Evolutionary conservation across 2,797 vertebrate genomes (phyloP).

Genomic region (Darevskia mixta): DNA sequence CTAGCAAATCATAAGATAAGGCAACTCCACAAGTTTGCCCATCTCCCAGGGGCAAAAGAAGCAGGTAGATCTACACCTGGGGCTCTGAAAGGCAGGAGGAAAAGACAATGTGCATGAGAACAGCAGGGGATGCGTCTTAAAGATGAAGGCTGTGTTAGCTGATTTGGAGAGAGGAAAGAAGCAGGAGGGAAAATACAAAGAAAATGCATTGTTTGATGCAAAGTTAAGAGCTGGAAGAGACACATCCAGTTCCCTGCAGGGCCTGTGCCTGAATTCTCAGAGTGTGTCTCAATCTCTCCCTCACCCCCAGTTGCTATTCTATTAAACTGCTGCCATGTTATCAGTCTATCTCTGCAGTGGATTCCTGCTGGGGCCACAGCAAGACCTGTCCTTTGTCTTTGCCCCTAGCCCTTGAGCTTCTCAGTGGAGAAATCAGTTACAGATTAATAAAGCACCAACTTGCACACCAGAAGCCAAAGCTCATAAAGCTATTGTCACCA

Average conservation of each 20-base stretch:
- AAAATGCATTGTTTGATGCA: background rate
- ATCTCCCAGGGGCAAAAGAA: background rate
- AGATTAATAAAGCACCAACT: constrained; percentile 56
- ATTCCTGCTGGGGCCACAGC: constrained; percentile 27
- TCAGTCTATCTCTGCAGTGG: background rate
- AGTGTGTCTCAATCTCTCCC: background rate
- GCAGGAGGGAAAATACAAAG: background rate
- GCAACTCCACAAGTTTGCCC: background rate
- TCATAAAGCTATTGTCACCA: constrained; percentile 47
- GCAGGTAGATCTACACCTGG: fast-evolving
- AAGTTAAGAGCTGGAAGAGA: background rate
- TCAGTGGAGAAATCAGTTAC: constrained; percentile 49
- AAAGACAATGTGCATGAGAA: background rate
- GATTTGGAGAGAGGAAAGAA: background rate
- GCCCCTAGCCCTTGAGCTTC: constrained; percentile 38
- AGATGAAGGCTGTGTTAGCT: background rate
- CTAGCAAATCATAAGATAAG: background rate
- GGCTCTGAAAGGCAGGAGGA: background rate
- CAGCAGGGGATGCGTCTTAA: background rate
- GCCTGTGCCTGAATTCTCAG: background rate
- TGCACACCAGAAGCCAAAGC: constrained; percentile 41
- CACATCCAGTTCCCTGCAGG: background rate
- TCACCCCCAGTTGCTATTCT: background rate
- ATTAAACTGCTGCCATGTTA: constrained; percentile 26
- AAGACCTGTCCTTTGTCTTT: constrained; percentile 19